Evolutionary conservation across 2,888 invertebrate genomes (phyloP), one percentile per base, ranked within the genome.

Genomic region (Ashinkailepas kermadecensis): DNA sequence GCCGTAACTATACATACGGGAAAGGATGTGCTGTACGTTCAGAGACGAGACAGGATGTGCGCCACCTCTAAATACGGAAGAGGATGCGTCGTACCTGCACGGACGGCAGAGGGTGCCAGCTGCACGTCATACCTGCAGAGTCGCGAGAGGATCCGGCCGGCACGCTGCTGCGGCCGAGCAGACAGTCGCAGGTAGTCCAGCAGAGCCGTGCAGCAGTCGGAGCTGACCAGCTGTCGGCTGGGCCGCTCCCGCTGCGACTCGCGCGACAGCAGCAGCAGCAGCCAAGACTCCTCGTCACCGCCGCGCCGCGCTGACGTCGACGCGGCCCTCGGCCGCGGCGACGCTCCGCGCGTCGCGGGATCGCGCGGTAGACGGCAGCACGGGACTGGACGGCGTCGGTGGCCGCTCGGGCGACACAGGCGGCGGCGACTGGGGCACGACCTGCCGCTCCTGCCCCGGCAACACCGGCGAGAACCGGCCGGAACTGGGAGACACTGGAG

Each of bases 221-320:
- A 8, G 1, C 23, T 25, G 58, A 9, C 7, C 58, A 79, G 58
- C 79, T 12, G 58, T 9, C 7, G 23, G 79, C 58, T 58, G 13
- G 79, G 79, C 57, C 58, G 58, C 79, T 79, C 79, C 13, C 12
- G 7, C 79, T 79, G 79, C 79, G 79, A 79, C 79, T 79, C 79
- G 7, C 57, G 58, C 58, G 79, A 79, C 58, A 79, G 58, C 79
- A 79, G 79, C 79, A 58, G 79, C 79, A 79, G 79, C 58, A 79
- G 79, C 79, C 79, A 79, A 23, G 9, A 10, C 13, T 58, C 21
- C 79, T 79, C 79, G 23, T 79, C 79, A 11, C 58, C 79, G 56
- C 78, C 23, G 9, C 79, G 58, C 9, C n/a, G 12, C 78, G 78
- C 11, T n/a, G 78, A 10, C 57, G 13, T 21, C 39, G 39, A 39